phyloP scores from a whole-genome alignment of 30 jellyfish, hydroid and myxozoan species.

The Turritopsis rubra region DNA sequence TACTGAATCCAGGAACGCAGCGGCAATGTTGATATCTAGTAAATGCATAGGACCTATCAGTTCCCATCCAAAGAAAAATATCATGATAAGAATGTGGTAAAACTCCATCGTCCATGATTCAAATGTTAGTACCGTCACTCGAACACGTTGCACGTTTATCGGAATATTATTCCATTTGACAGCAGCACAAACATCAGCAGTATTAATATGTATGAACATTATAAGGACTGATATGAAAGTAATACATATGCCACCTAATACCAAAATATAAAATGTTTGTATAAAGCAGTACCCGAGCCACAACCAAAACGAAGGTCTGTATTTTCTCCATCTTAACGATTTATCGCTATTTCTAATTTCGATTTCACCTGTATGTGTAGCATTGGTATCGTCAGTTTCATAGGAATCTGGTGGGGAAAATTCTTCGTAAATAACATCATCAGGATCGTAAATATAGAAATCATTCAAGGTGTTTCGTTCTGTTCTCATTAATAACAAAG shows the following conservation, averaged over 20 bases:
- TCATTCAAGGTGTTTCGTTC: neutral
- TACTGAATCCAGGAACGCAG: slow-evolving; percentile 23
- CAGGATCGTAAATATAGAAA: neutral
- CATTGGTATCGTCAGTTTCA: neutral
- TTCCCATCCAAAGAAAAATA: slow-evolving; percentile 8
- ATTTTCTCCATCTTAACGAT: slow-evolving; percentile 5
- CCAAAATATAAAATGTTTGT: slow-evolving; percentile 9
- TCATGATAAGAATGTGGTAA: neutral
- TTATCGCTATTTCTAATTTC: neutral
- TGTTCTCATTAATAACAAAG: neutral
- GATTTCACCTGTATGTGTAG: neutral
- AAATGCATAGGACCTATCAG: slow-evolving; percentile 13
- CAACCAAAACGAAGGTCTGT: neutral
- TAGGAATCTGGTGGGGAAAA: neutral
- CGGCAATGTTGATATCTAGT: neutral
- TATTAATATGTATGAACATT: slow-evolving; percentile 12
- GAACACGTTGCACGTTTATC: slow-evolving; percentile 8
- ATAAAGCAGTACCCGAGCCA: slow-evolving; percentile 6
- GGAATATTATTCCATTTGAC: slow-evolving; percentile 8
- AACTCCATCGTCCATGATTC: slow-evolving; percentile 8
- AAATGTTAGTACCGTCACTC: slow-evolving; percentile 8
- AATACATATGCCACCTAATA: neutral
- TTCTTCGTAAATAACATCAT: slow-evolving; percentile 18
- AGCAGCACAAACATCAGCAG: slow-evolving; percentile 16
- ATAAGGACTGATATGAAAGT: neutral